A percentile compares a stretch with the other conserved stretches of the same genome.
These are phyloP conservation scores for Rhabdornis inornatus DNA, from an alignment of 2,113 vertebrate genomes.

Conservation along the genomic window DNA sequence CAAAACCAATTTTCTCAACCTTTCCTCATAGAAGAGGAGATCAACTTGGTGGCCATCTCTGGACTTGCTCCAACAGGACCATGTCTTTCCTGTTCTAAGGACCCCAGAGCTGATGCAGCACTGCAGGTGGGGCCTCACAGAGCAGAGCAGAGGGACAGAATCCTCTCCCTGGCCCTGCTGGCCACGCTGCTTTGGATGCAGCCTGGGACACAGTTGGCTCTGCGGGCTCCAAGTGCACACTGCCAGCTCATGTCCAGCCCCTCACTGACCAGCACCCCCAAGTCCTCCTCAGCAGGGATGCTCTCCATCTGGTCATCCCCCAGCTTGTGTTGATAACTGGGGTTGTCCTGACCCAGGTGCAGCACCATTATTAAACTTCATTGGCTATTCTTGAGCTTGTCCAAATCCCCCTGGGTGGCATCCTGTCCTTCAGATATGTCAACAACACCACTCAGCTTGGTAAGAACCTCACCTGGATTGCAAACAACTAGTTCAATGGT, in stretches of 20 bases:
- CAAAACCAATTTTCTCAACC: not conserved
- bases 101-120: not conserved
- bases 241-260: not conserved
- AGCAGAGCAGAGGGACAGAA: not conserved
- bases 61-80: too few relatives aligned
- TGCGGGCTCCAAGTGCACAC: not conserved
- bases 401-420: not conserved
- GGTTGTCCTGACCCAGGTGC: fast-evolving
- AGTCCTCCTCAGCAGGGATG: not conserved
- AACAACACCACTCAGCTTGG: not conserved
- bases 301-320: fast-evolving
- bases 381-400: not conserved
- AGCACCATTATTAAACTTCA: not conserved
- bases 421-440: not conserved
- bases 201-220: not conserved
- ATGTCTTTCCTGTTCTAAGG: not conserved
- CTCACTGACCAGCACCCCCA: not conserved
- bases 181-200: fast-evolving
- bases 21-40: not conserved
- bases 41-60: not conserved
- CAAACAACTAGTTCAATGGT: not conserved
- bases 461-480: not conserved
- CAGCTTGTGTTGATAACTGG: fast-evolving
- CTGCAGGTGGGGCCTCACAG: not conserved
- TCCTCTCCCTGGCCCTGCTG: not conserved